Evolutionary conservation across 2,113 vertebrate species (phyloP).

Genomic region (Thamnophis sirtalis): DNA sequence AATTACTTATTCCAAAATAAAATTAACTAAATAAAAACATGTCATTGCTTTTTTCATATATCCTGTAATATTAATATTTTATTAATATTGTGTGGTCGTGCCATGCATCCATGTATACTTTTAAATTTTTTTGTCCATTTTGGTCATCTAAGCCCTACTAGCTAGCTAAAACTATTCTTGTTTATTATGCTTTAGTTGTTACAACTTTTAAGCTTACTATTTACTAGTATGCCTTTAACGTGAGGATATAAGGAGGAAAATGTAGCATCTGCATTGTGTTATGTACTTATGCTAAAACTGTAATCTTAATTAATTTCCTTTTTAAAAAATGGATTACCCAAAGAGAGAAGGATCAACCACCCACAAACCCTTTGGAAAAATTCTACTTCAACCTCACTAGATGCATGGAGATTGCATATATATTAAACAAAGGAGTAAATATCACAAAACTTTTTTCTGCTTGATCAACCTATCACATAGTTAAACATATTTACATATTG

Average conservation of each 20-base stretch:
- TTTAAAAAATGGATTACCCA: not conserved
- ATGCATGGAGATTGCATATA: not conserved
- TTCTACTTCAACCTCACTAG: not conserved
- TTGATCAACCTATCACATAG: not conserved
- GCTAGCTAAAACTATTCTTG: not conserved
- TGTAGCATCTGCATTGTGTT: not conserved
- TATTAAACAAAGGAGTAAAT: not conserved
- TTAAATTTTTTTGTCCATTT: not conserved
- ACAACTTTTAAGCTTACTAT: not conserved
- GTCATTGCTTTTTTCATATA: not conserved
- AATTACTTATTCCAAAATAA: not conserved
- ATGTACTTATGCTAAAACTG: conserved; percentile 1
- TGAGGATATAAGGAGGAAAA: not conserved
- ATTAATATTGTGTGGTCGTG: too few relatives aligned
- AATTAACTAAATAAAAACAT: not conserved
- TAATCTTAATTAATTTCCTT: not conserved
- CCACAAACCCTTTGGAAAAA: not conserved
- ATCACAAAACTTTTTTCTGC: not conserved
- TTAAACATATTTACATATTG: not conserved
- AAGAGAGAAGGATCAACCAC: not conserved
- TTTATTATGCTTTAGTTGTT: not conserved
- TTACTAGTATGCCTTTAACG: not conserved
- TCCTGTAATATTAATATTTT: not conserved
- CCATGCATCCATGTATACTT: not conserved
- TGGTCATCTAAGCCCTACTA: not conserved